Conservation (phyloP, 2,113 vertebrate genomes). For the Lichenostomus cassidix region DNA sequence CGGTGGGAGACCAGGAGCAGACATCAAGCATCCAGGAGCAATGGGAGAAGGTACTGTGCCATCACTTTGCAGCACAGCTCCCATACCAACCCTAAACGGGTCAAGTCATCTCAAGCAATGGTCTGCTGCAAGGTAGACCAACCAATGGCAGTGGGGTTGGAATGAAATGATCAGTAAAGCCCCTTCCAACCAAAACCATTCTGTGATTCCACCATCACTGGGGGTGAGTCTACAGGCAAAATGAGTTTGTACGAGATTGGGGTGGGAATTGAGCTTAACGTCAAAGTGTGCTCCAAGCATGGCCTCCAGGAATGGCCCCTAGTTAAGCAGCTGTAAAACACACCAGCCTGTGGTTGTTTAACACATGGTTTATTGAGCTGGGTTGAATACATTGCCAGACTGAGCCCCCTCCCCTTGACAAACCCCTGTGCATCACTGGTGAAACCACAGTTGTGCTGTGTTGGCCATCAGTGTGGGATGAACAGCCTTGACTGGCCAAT, state of each 20-base stretch:
- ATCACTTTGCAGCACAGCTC: not conserved
- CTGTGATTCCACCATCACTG: not conserved
- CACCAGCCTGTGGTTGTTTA: not conserved
- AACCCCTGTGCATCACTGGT: not conserved
- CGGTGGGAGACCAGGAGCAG: accelerated
- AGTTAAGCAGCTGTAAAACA: not conserved
- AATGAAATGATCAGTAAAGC: not conserved
- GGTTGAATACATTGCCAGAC: not conserved
- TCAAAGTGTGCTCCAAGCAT: not conserved
- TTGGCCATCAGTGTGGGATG: not conserved
- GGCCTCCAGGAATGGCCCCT: not conserved
- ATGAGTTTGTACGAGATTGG: not conserved
- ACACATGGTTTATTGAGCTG: constrained; percentile 13
- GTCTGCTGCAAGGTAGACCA: not conserved
- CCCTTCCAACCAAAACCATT: not conserved
- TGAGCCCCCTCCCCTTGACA: not conserved
- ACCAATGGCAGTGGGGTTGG: not conserved
- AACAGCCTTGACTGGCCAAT: not conserved
- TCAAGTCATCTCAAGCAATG: not conserved
- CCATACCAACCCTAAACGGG: accelerated
- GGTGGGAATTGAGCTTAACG: not conserved
- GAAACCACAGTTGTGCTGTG: not conserved
- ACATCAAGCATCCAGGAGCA: not conserved
- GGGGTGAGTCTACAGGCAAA: not conserved
- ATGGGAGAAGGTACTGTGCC: accelerated